These are phyloP conservation scores for Notospermus geniculatus DNA, from an alignment of 1,140 invertebrate genomes.

Conservation along the genomic window DNA sequence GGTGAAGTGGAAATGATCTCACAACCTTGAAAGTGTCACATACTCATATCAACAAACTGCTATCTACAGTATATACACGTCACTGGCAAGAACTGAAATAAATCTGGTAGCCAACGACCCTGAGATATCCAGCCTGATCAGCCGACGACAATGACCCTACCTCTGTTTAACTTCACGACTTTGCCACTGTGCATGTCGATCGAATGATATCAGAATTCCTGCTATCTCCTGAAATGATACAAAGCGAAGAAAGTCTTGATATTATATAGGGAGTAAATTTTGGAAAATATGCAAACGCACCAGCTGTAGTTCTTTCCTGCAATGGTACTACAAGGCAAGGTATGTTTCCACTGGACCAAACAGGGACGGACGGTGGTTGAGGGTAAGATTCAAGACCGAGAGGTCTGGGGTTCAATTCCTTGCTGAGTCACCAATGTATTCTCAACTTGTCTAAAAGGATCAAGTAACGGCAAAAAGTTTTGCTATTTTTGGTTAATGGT, in stretches of 20 bases:
- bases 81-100: no score
- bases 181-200: conserved; percentile 93
- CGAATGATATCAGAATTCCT: conserved; percentile 93
- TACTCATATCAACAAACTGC: no score
- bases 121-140: no score
- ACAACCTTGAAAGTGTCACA: no score
- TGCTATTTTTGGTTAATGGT: no score
- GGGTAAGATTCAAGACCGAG: not conserved
- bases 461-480: no score
- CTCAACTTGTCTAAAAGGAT: no score
- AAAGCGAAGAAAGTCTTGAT: conserved; percentile 3
- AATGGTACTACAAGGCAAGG: not conserved
- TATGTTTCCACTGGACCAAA: not conserved
- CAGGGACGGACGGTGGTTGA: not conserved
- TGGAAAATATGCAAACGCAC: not conserved
- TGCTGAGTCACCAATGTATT: no score
- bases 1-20: not conserved
- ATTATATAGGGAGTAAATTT: not conserved
- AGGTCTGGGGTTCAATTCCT: not conserved
- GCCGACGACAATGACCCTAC: no score
- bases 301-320: not conserved
- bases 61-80: no score
- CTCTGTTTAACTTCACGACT: conserved; percentile 95
- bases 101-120: no score
- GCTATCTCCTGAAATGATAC: conserved; percentile 83